Evolutionary conservation across 2,888 invertebrate genomes (phyloP).

Genomic region (Steinernema carpocapsae): DNA sequence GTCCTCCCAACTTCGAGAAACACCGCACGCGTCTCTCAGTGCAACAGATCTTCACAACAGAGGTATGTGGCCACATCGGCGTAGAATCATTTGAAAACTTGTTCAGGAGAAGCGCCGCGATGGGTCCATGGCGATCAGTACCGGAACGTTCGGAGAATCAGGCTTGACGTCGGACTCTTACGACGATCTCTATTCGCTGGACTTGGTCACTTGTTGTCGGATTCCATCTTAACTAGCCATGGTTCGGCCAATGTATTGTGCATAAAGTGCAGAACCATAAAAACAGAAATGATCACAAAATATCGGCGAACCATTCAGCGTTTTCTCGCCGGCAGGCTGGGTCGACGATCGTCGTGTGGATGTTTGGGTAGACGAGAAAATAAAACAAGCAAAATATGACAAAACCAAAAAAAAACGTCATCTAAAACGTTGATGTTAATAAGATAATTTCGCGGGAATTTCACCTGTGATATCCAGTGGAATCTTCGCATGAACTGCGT

Average conservation of each 20-base stretch:
- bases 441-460: background rate
- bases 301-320: constrained; percentile 63
- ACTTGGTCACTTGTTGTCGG: constrained; percentile 24
- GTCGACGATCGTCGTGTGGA: constrained; percentile 56
- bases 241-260: no score
- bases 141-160: constrained; percentile 1
- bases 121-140: background rate
- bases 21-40: background rate
- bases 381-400: constrained; percentile 66
- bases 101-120: constrained; percentile 24
- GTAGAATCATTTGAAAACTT: no score
- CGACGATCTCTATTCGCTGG: constrained; percentile 11
- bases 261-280: constrained; percentile 1
- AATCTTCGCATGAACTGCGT: constrained; percentile 61
- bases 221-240: background rate
- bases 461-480: constrained; percentile 68
- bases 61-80: background rate
- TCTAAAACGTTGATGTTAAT: constrained; percentile 49
- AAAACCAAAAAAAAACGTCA: constrained; percentile 67
- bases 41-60: constrained; percentile 23
- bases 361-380: constrained; percentile 66
- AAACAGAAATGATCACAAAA: constrained; percentile 38
- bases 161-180: background rate
- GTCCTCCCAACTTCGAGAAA: background rate
- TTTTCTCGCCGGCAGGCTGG: constrained; percentile 57